Base-by-base conservation (phyloP, 1,140 invertebrate genomes). In the Galleria mellonella region DNA sequence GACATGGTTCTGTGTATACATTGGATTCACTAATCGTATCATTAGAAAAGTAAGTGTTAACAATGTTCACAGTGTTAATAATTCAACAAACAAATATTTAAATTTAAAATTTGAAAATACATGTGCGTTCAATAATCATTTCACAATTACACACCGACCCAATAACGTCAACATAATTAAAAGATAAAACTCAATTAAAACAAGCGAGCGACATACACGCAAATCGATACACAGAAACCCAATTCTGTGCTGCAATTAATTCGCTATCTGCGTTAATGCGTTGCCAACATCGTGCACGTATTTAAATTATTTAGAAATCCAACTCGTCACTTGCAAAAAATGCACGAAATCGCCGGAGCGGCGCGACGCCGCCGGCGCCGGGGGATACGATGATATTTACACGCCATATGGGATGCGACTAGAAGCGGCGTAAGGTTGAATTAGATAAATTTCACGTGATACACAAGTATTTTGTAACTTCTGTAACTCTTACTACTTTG, bases 301-400 rank as follows among this genome's bases (percentile, higher is more conserved):
- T 83, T 83, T 83, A 83, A 83, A 83, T 83, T 75, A 83, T 83
- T 83, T 83, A 83, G 79, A 83, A 83, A 83, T 72, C 72, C 54
- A 47, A 71, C 64, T 71, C 62, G 64, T 72, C 78, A 70, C 54
- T 70, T 74, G 79, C 66, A 75, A 78, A 75, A 79, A 78, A 63
- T 72, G 69, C 58, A 79, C 67, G 72, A 74, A 76, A 68, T 70
- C 76, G 67, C 1, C 67, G 66, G 50, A 73, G 73, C 74, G 76
- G 45, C 55, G 52, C 63, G 58, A 27, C 53, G 60, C 59, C 55
- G 56, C 60, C 30, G 53, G 60, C 57, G 55, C 56, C 62, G 43
- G 50, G 50, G 51, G 45, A 57, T 39, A 38, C 38, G 23, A 43
- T 33, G 35, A 37, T 37, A 12, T n/a, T 23, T 6, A 23, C 17